A percentile compares a stretch with the other conserved stretches of the same genome.
Evolutionary conservation across 2,797 vertebrate genomes (phyloP).

Genomic region (Acanthurus tractus): DNA sequence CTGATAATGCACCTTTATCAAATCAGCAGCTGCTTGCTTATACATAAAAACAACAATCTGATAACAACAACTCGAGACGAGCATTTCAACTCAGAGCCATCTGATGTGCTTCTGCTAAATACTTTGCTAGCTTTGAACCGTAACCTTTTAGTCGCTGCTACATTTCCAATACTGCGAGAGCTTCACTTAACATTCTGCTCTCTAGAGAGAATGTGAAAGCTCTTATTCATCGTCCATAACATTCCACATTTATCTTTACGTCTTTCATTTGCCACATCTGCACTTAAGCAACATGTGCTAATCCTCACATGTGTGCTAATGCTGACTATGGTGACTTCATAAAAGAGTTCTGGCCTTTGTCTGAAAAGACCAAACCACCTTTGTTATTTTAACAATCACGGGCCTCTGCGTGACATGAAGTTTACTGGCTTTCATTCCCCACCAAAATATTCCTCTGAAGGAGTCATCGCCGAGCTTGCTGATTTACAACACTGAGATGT

Average conservation of each 20-base stretch:
- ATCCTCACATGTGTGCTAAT: conserved; percentile 41
- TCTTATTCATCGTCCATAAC: conserved; percentile 47
- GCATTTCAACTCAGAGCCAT: conserved; percentile 31
- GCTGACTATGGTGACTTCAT: conserved; percentile 43
- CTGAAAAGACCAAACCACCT: conserved; percentile 32
- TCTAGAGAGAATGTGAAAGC: conserved; percentile 30
- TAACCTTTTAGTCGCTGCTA: conserved; percentile 34
- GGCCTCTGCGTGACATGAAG: conserved; percentile 37
- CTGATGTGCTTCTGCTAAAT: conserved; percentile 38
- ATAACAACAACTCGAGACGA: neutral
- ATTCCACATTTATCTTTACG: conserved; percentile 48
- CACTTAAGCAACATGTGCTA: conserved; percentile 15
- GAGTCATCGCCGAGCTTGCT: conserved; percentile 53
- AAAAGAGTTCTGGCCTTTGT: conserved; percentile 45
- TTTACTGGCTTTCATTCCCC: conserved; percentile 37
- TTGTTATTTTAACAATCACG: conserved; percentile 28
- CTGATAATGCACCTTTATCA: neutral
- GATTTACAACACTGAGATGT: conserved; percentile 57
- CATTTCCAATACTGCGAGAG: conserved; percentile 43
- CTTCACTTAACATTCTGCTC: conserved; percentile 37
- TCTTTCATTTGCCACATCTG: conserved; percentile 6
- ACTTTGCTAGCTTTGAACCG: conserved; percentile 45
- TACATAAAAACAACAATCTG: conserved; percentile 3
- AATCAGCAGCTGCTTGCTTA: conserved; percentile 29
- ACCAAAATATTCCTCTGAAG: conserved; percentile 35